phyloP scores from a whole-genome alignment of 53 echinoderm and acorn worm species.

The Paracentrotus lividus region DNA sequence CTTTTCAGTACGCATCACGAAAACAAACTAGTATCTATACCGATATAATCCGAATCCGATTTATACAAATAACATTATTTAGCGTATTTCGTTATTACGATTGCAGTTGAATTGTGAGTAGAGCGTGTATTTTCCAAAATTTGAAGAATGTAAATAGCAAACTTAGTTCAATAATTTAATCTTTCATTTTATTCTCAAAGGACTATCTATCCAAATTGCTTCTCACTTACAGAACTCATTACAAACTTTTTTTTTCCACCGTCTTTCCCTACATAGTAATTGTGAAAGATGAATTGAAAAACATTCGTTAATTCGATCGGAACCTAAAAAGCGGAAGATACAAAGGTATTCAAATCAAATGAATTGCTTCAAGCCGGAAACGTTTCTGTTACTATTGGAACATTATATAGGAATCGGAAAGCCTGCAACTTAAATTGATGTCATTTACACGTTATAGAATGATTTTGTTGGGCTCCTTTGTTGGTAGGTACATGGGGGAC shows the following conservation, averaged over 20 bases:
- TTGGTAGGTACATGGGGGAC: neutral
- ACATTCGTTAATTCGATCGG: conserved; percentile 43
- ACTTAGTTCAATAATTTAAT: neutral
- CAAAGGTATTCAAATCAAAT: conserved; percentile 27
- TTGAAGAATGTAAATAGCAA: neutral
- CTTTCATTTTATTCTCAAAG: neutral
- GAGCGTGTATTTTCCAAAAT: no score
- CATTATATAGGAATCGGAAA: conserved; percentile 49
- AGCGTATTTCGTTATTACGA: no score
- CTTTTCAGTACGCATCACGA: no score
- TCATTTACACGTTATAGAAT: conserved; percentile 42
- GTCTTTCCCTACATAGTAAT: neutral
- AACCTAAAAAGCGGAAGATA: conserved; percentile 41
- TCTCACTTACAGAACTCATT: conserved; percentile 28
- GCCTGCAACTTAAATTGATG: conserved; percentile 36
- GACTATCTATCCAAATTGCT: conserved; percentile 12
- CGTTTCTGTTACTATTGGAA: conserved; percentile 7
- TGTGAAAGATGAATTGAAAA: conserved; percentile 39
- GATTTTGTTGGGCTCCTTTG: neutral
- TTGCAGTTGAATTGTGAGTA: no score
- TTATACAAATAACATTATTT: no score
- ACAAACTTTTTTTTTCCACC: neutral
- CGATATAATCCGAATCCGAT: no score
- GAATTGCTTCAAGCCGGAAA: conserved; percentile 1
- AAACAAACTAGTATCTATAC: no score